phyloP scores from a whole-genome alignment of 2,797 vertebrate species.

The Paedocypris micromegethes region DNA sequence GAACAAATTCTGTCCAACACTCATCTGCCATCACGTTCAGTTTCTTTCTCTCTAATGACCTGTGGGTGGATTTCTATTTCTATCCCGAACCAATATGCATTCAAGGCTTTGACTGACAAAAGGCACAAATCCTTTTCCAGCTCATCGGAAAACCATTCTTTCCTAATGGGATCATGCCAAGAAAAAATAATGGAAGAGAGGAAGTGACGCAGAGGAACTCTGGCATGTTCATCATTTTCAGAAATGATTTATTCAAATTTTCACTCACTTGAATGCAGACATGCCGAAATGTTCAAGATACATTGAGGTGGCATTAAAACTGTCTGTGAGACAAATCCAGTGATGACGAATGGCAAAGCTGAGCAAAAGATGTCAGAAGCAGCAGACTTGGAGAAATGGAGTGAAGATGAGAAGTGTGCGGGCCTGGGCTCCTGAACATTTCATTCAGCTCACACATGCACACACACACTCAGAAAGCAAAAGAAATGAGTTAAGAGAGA shows the following conservation, averaged over 20 bases:
- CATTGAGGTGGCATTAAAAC: conserved; percentile 13
- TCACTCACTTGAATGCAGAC: conserved; percentile 2
- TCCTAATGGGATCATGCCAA: conserved; percentile 20
- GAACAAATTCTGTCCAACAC: background rate
- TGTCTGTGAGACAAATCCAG: conserved; percentile 18
- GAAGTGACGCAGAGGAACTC: background rate
- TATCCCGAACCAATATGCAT: conserved; percentile 65
- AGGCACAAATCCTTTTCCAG: conserved; percentile 37
- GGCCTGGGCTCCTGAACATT: conserved; percentile 10
- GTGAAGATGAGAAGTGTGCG: conserved; percentile 10
- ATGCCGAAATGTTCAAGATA: conserved; percentile 8
- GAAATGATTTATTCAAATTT: conserved; percentile 31
- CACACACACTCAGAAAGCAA: background rate
- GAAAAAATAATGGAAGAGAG: background rate
- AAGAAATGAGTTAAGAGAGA: background rate
- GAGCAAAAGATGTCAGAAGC: conserved; percentile 7
- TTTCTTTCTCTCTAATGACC: conserved; percentile 61
- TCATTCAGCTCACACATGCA: background rate
- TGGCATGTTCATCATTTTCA: conserved; percentile 11
- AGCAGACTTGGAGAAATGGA: conserved; percentile 3
- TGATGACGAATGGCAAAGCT: conserved; percentile 8
- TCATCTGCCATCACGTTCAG: background rate
- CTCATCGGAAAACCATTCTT: conserved; percentile 28
- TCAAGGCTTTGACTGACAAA: conserved; percentile 39
- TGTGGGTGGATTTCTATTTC: conserved; percentile 76